Evolutionary conservation across 2,888 invertebrate species (phyloP), one percentile per base, ranked within the genome.

Genomic region (Gandaritis pyraliata): DNA sequence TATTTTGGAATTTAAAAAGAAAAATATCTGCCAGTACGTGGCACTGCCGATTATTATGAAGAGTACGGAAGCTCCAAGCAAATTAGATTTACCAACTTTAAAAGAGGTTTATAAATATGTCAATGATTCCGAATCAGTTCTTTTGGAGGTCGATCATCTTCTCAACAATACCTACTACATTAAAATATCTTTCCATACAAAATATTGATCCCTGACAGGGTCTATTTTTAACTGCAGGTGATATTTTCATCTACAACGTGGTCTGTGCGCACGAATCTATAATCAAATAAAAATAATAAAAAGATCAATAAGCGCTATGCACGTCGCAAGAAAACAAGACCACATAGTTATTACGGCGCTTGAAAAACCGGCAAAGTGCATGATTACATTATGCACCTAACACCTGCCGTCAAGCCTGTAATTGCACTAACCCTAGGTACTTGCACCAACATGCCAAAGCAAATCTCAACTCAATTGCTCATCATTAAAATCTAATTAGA

Each of bases 401-500:
- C 65, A 67, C 62, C 64, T 64, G 59, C 57, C 64, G 48, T 56
- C 58, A 56, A 46, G 56, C 54, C 58, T 51, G 33, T 54, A 54
- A 61, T 58, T 62, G 43, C 45, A 46, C 45, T 49, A 55, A 38
- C 48, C 7, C 23, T 15, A 16, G 13, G 48, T 48, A 48, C 48
- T 12, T 1, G 23, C 7, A 15, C 15, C 13, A 33, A 33, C 33
- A 33, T 47, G 8, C 55, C 49, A 74, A 74, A 72, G 70, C 70
- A 73, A 76, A 76, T 74, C 71, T 72, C 43, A 46, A 66, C 74
- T 68, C 75, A 78, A 75, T 72, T 69, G 72, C 74, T 73, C 75
- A 76, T 87, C 86, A 90, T 89, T 88, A 88, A 84, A 88, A 79
- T 77, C 80, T 86, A 89, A 90, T 90, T 90, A 90, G 82, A 78